A percentile compares a stretch with the other conserved stretches of the same genome.
Conservation (phyloP, 2,888 invertebrate genomes). For the Watsonalla cultraria region DNA sequence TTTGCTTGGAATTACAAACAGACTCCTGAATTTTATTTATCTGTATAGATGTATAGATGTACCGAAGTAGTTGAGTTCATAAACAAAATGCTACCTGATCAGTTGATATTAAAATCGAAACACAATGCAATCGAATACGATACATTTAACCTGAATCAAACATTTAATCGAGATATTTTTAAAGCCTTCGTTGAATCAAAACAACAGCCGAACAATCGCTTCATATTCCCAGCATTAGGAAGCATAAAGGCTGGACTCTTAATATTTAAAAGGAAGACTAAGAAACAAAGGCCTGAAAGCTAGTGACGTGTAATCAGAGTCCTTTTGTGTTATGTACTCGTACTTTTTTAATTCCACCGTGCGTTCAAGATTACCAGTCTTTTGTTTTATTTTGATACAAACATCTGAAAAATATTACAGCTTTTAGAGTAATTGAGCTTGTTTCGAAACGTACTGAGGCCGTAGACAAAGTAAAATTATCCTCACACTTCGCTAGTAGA, state of each 20-base stretch:
- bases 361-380: constrained; percentile 18
- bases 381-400: neutral
- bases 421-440: neutral
- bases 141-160: no score
- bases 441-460: no score
- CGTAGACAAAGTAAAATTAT: no score
- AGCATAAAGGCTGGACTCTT: neutral
- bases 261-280: constrained; percentile 32
- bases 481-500: no score
- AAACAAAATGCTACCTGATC: no score
- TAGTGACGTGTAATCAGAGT: constrained; percentile 63
- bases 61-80: no score
- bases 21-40: no score
- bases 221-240: neutral
- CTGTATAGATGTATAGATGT: no score
- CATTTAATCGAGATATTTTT: no score
- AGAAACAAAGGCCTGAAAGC: constrained; percentile 52
- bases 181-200: neutral
- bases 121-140: no score
- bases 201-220: neutral
- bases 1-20: no score
- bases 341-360: constrained; percentile 45
- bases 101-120: no score
- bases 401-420: neutral
- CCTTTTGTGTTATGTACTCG: constrained; percentile 50